These are phyloP conservation scores for Agonum fuliginosum DNA, from an alignment of 2,888 invertebrate species.

Conservation along the genomic window DNA sequence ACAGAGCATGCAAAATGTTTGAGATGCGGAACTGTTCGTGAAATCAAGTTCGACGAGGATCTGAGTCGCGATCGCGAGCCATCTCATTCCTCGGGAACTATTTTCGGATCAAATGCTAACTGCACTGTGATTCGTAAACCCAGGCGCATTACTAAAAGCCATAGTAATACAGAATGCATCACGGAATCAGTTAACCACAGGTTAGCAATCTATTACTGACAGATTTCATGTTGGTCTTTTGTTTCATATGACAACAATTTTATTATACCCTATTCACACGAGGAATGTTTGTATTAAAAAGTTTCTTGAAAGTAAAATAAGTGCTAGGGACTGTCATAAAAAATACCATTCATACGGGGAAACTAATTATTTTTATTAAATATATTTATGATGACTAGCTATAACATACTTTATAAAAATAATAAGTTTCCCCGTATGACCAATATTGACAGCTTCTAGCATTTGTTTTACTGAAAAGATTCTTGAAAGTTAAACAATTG, in stretches of 20 bases:
- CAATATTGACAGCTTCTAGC: too few species aligned
- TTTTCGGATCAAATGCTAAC: slow-evolving; percentile 68
- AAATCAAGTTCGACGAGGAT: slow-evolving; percentile 75
- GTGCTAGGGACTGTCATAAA: too few species aligned
- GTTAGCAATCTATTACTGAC: slow-evolving; percentile 28
- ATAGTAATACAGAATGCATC: slow-evolving; percentile 22
- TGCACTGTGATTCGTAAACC: slow-evolving; percentile 70
- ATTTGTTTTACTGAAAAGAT: too few species aligned
- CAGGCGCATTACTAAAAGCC: slow-evolving; percentile 43
- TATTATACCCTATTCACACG: neutral
- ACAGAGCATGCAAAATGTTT: slow-evolving; percentile 89
- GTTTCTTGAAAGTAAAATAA: too few species aligned
- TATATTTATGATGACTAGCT: too few species aligned
- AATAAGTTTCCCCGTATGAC: too few species aligned
- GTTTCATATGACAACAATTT: neutral
- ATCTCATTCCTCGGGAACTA: slow-evolving; percentile 65
- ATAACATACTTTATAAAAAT: too few species aligned
- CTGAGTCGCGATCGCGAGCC: slow-evolving; percentile 66
- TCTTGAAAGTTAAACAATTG: too few species aligned
- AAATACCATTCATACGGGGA: too few species aligned
- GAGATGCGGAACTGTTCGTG: slow-evolving; percentile 85
- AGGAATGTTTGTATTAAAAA: too few species aligned
- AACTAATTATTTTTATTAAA: too few species aligned
- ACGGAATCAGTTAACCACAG: slow-evolving; percentile 38
- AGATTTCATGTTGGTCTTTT: slow-evolving; percentile 10